Evolutionary conservation across 2,797 vertebrate genomes (phyloP).

Genomic region (Oophaga sylvatica): DNA sequence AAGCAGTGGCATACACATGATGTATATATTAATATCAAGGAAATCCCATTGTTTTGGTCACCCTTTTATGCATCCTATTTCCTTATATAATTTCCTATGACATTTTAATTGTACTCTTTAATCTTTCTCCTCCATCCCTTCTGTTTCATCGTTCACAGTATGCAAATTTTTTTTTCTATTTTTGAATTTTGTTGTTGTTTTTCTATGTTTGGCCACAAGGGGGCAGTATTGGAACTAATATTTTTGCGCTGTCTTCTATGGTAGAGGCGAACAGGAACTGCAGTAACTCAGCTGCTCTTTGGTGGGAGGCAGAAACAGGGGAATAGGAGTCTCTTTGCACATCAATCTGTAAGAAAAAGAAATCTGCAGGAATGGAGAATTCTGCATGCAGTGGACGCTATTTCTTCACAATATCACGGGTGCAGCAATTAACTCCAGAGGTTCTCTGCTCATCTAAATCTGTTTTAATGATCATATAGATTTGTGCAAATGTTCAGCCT

Average conservation of each 20-base stretch:
- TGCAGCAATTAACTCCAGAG: not conserved
- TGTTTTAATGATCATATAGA: not conserved
- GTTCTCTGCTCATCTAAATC: not conserved
- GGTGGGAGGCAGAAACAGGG: not conserved
- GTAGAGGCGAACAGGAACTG: not conserved
- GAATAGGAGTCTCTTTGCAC: not conserved
- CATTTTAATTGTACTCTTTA: not conserved
- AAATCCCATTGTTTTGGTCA: not conserved
- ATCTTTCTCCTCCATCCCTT: not conserved
- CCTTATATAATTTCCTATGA: not conserved
- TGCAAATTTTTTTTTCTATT: not conserved
- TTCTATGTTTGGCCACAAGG: slow-evolving; percentile 34
- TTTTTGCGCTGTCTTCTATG: not conserved
- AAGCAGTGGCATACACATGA: not conserved
- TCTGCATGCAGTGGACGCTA: not conserved
- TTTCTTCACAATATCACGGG: not conserved
- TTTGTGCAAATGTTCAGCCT: not conserved
- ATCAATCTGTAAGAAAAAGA: not conserved
- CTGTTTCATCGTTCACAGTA: not conserved
- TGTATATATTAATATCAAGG: not conserved
- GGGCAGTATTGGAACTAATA: slow-evolving; percentile 29
- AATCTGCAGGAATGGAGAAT: not conserved
- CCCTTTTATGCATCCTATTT: not conserved
- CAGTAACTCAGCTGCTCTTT: not conserved
- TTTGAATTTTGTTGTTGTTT: not conserved